phyloP scores from a whole-genome alignment of 2,113 vertebrate genomes.

The Tylochromis polylepis region DNA sequence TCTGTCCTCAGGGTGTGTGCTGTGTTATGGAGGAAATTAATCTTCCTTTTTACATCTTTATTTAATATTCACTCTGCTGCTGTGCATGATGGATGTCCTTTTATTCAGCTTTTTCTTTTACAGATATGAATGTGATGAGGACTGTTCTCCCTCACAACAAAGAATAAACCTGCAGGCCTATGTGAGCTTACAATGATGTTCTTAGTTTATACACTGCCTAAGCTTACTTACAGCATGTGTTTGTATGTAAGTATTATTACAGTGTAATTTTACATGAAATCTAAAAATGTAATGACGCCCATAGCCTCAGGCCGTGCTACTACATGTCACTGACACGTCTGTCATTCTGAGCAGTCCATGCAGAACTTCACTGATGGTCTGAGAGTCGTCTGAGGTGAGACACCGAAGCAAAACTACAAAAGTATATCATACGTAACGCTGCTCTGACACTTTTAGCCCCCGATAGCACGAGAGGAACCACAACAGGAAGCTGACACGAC shows the following conservation, averaged over 20 bases:
- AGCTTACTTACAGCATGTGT: neutral
- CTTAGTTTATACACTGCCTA: neutral
- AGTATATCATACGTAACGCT: neutral
- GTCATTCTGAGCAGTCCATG: neutral
- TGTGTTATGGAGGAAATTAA: neutral
- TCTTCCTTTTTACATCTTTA: neutral
- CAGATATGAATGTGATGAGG: neutral
- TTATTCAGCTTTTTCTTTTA: neutral
- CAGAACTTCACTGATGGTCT: neutral
- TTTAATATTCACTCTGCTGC: neutral
- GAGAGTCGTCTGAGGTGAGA: neutral
- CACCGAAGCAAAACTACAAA: neutral
- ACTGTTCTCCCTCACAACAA: neutral
- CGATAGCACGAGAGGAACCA: neutral
- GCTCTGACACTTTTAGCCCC: neutral
- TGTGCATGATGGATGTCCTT: neutral
- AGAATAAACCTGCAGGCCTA: neutral
- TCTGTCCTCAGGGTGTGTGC: neutral
- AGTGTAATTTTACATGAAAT: neutral
- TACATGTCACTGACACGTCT: neutral
- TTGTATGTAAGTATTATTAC: neutral
- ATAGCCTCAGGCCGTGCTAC: neutral
- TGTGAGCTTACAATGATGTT: neutral
- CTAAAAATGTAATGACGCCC: neutral
- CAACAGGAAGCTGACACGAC: neutral